phyloP scores from a whole-genome alignment of 1,140 invertebrate species.

The Antheraea pernyi region DNA sequence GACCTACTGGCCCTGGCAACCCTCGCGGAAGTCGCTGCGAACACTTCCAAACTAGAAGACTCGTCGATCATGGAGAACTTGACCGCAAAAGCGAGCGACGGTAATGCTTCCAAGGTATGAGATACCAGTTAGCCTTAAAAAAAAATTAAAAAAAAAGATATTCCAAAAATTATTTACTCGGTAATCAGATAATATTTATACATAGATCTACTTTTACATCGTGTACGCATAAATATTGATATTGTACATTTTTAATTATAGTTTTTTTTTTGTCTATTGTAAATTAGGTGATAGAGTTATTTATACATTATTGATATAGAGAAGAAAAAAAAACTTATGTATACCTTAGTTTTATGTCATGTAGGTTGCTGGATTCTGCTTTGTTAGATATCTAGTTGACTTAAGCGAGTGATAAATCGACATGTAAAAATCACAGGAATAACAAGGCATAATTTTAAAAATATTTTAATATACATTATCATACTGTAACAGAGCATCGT shows the following conservation, averaged over 20 bases:
- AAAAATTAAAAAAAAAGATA: constrained; percentile 33
- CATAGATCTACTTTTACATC: constrained; percentile 74
- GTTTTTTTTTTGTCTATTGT: constrained; percentile 58
- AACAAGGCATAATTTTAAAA: constrained; percentile 63
- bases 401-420: constrained; percentile 51
- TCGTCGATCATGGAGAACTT: constrained; percentile 27
- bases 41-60: constrained; percentile 67
- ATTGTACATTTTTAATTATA: constrained; percentile 68
- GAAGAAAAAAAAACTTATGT: constrained; percentile 58
- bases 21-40: constrained; percentile 79
- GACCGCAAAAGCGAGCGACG: constrained; percentile 44
- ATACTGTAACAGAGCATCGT: not conserved
- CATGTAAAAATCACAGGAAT: constrained; percentile 44
- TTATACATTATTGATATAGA: constrained; percentile 56
- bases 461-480: constrained; percentile 1
- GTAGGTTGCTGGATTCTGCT: constrained; percentile 61
- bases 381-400: constrained; percentile 47
- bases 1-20: constrained; percentile 79
- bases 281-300: constrained; percentile 61
- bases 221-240: constrained; percentile 69
- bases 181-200: constrained; percentile 73
- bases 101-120: constrained; percentile 67
- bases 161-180: constrained; percentile 77
- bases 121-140: constrained; percentile 69
- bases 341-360: constrained; percentile 39